Percentiles rank a stretch among this genome's conserved stretches.
phyloP scores from a whole-genome alignment of 2,888 invertebrate genomes.

The Glyphotaelius pellucidus region DNA sequence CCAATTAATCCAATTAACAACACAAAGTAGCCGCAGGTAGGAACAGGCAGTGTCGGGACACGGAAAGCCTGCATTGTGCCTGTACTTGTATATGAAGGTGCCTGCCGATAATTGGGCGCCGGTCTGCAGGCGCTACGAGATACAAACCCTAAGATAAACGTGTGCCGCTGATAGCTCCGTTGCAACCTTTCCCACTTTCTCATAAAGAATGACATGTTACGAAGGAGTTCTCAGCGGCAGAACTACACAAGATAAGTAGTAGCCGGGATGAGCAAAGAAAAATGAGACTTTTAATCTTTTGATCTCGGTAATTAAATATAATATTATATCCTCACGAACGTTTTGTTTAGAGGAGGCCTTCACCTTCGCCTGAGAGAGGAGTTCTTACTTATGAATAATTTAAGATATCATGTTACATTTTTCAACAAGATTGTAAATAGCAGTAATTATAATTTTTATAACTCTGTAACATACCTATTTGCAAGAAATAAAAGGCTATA shows the following conservation, averaged over 20 bases:
- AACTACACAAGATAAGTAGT: neutral
- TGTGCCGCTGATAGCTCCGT: neutral
- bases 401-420: no score
- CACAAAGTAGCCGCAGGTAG: slow-evolving; percentile 3
- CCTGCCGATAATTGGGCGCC: slow-evolving; percentile 34
- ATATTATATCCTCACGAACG: no score
- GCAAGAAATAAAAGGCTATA: no score
- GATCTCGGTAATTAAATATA: slow-evolving; percentile 28
- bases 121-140: neutral
- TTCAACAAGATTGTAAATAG: no score
- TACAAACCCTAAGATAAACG: neutral
- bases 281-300: neutral
- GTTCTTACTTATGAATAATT: no score
- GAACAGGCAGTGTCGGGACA: neutral
- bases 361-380: no score
- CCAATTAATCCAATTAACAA: slow-evolving; percentile 52
- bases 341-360: no score
- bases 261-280: slow-evolving; percentile 2
- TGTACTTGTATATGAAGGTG: neutral
- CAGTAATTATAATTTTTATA: no score
- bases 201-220: neutral
- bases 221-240: neutral
- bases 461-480: no score
- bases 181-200: neutral
- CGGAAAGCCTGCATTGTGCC: neutral